Evolutionary conservation across 2,113 vertebrate species (phyloP).

Genomic region (Pycnonotus jocosus): DNA sequence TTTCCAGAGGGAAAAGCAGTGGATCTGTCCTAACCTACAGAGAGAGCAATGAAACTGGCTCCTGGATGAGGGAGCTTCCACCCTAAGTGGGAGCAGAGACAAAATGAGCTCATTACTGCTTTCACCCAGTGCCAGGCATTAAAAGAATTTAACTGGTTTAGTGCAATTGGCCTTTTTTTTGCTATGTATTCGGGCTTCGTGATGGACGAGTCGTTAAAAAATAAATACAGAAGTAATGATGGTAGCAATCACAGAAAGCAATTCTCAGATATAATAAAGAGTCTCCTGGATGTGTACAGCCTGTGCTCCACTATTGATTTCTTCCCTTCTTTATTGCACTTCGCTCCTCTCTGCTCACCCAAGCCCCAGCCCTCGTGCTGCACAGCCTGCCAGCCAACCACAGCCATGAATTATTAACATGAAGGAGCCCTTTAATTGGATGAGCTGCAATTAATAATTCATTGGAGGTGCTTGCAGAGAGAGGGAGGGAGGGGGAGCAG

Average conservation of each 20-base stretch:
- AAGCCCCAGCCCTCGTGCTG: neutral
- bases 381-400: constrained; percentile 29
- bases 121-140: neutral
- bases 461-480: constrained; percentile 7
- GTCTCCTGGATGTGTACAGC: constrained; percentile 15
- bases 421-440: constrained; percentile 54
- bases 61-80: constrained; percentile 4
- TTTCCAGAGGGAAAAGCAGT: constrained; percentile 9
- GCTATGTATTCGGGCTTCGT: constrained; percentile 12
- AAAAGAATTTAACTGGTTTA: constrained; percentile 38
- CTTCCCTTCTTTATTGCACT: constrained; percentile 49
- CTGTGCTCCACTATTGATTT: constrained; percentile 54
- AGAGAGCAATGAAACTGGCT: neutral
- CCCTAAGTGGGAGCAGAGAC: neutral
- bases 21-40: neutral
- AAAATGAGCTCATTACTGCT: constrained; percentile 19
- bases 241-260: constrained; percentile 48
- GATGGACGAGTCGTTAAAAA: constrained; percentile 29
- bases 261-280: constrained; percentile 53
- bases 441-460: constrained; percentile 60
- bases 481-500: neutral
- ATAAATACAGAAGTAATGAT: constrained; percentile 52
- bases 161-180: neutral
- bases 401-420: constrained; percentile 52
- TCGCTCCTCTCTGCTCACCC: constrained; percentile 27